phyloP scores from a whole-genome alignment of 2,797 vertebrate species.

The Rhynchonycteris naso region DNA sequence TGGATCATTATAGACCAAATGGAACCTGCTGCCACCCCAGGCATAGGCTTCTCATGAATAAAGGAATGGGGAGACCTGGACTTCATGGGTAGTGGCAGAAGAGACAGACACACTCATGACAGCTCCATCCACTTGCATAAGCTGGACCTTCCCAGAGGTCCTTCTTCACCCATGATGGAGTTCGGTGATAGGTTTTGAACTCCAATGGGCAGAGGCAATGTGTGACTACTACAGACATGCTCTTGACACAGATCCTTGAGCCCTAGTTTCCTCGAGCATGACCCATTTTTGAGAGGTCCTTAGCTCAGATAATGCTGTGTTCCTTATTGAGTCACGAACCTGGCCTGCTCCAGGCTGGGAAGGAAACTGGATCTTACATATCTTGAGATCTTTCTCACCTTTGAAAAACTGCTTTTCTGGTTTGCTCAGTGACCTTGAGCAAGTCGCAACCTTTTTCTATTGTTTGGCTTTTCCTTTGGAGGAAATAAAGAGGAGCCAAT shows the following conservation, averaged over 20 bases:
- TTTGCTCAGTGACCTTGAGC: constrained; percentile 59
- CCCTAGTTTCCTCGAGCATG: background rate
- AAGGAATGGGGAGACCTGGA: background rate
- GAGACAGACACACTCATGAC: background rate
- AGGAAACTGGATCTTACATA: background rate
- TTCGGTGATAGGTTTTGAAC: background rate
- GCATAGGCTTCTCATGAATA: background rate
- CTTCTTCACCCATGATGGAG: background rate
- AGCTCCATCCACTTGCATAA: background rate
- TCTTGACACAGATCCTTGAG: background rate
- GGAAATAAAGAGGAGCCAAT: constrained; percentile 62
- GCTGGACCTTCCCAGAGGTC: background rate
- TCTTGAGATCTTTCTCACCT: background rate
- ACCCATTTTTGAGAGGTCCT: constrained; percentile 15
- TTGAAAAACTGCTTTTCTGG: constrained; percentile 34
- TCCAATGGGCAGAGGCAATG: background rate
- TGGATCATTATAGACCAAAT: background rate
- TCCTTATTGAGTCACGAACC: constrained; percentile 30
- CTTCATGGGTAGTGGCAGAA: background rate
- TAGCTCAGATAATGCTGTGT: background rate
- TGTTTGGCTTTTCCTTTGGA: constrained; percentile 38
- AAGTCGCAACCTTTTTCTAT: constrained; percentile 29
- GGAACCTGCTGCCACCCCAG: background rate
- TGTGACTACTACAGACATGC: background rate
- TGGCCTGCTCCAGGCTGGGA: background rate